Percentiles rank a stretch among this genome's conserved stretches.
These are phyloP conservation scores for Apantesis nais DNA, from an alignment of 2,888 invertebrate species.

Conservation along the genomic window DNA sequence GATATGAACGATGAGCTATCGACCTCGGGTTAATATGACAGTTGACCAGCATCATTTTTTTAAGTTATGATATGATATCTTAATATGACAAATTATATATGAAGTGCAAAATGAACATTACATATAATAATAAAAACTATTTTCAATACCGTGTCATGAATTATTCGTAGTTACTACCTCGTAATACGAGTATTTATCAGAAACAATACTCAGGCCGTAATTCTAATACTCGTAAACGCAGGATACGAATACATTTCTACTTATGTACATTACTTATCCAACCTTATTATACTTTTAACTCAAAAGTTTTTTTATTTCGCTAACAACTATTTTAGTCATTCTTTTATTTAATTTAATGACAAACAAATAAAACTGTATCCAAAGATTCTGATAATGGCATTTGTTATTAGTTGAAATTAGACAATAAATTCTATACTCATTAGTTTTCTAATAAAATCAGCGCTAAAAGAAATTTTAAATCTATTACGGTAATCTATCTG, in stretches of 20 bases:
- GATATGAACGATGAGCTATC: background rate
- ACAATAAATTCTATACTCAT: conserved; percentile 18
- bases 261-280: background rate
- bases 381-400: background rate
- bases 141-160: no score
- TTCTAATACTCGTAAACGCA: background rate
- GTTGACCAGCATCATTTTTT: background rate
- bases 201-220: background rate
- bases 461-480: conserved; percentile 25
- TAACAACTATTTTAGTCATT: background rate
- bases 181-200: background rate
- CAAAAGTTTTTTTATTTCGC: no score
- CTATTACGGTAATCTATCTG: conserved; percentile 27
- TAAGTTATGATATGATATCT: no score
- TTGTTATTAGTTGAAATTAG: conserved; percentile 17
- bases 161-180: no score
- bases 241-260: background rate
- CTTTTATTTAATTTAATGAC: background rate
- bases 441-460: conserved; percentile 25
- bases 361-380: background rate
- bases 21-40: background rate
- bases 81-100: background rate
- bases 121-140: background rate
- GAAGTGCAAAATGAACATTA: background rate
- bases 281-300: no score